Base-by-base conservation (phyloP, 2,113 vertebrate genomes). In the Plotosus lineatus region DNA sequence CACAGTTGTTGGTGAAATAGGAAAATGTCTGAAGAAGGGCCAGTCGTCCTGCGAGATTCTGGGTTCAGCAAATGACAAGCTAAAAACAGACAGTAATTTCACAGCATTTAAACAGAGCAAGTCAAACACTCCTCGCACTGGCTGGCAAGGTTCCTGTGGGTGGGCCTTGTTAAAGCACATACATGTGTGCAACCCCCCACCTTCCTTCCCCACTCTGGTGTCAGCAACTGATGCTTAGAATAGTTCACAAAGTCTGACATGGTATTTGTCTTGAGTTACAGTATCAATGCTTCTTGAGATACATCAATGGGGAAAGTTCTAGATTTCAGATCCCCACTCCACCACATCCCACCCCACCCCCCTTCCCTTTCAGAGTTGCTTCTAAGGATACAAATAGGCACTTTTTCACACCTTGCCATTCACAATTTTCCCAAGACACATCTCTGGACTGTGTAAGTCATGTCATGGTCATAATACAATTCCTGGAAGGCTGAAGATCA, bases 161-260 rank as follows among this genome's bases (percentile, higher is more conserved):
- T 81, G 85, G 85, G 86, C 84, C 89, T 90, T 90, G 88, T 89
- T 85, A 88, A 89, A 86, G 73, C 19, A 46, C 87, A 81, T 48
- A 79, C 87, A 81, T 48, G 77, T 77, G 55, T 78, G 88, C 88
- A 79, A 83, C 77, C 85, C 6, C 33, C 21, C 23, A 36, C 82
- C 83, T 83, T 9, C 1, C 10, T 5, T 23, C 63, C 74, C 85
- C 78, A 85, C 87, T 88, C 89, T 86, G 84, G 90, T 90, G 90
- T 93, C 93, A 94, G 92, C 92, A 93, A 92, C 89, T 88, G 89
- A 90, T 91, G 91, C 93, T 92, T 90, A 94, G 92, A 94, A 94
- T 94, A 94, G 93, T 94, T 92, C 91, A 90, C 89, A 91, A 92
- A 93, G 93, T 92, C 91, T 83, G 89, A 92, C 91, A 91, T 91